phyloP scores from a whole-genome alignment of 64 coral and sea anemone species.

The Montipora efflorescens region DNA sequence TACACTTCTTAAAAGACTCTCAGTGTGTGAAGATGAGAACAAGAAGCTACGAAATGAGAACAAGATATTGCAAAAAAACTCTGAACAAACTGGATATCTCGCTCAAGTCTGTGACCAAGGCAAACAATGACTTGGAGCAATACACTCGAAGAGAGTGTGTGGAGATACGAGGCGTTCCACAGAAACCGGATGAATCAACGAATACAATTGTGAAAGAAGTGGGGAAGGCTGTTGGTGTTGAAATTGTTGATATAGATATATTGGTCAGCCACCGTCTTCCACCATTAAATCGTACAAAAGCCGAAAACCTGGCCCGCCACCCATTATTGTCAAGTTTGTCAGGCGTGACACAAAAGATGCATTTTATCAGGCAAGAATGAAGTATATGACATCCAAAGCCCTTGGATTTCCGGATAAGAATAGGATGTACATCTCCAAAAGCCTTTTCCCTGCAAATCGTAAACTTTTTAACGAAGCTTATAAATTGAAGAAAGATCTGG shows the following conservation, averaged over 20 bases:
- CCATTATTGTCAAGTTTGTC: conserved; percentile 23
- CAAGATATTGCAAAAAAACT: too few species aligned
- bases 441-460: neutral
- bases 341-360: conserved; percentile 7
- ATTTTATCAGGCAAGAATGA: conserved; percentile 5
- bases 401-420: neutral
- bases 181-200: too few species aligned
- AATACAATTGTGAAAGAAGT: conserved; percentile 5
- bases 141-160: too few species aligned
- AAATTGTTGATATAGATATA: neutral
- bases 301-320: neutral
- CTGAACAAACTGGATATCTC: too few species aligned
- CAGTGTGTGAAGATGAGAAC: too few species aligned
- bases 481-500: conserved; percentile 18
- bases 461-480: conserved; percentile 16
- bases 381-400: neutral
- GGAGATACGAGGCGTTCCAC: too few species aligned
- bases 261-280: conserved; percentile 9
- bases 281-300: neutral
- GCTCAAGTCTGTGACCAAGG: too few species aligned
- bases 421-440: conserved; percentile 23
- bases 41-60: too few species aligned
- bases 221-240: conserved; percentile 6
- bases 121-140: too few species aligned
- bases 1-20: too few species aligned